Conservation (phyloP, 2,797 vertebrate species). For the Enteromius paludinosus region DNA sequence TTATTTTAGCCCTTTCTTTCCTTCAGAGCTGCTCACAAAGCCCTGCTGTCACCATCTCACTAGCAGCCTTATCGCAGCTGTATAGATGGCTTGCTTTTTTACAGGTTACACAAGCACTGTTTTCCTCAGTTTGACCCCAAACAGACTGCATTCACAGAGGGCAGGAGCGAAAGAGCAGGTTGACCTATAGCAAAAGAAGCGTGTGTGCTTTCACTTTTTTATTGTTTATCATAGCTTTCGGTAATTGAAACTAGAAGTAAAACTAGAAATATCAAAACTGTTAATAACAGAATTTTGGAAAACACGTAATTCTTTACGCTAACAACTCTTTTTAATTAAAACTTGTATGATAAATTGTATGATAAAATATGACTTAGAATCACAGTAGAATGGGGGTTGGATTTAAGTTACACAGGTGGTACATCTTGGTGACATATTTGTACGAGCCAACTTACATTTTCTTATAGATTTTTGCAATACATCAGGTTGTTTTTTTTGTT, state of each 20-base stretch:
- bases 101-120: slow-evolving; percentile 60
- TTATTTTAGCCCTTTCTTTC: slow-evolving; percentile 47
- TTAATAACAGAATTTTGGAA: background rate
- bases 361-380: background rate
- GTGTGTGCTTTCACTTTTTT: slow-evolving; percentile 41
- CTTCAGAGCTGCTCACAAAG: slow-evolving; percentile 61
- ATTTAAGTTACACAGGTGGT: background rate
- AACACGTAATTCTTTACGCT: background rate
- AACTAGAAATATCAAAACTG: background rate
- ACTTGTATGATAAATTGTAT: background rate
- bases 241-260: background rate
- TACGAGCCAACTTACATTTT: background rate
- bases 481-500: background rate
- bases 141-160: slow-evolving; percentile 10
- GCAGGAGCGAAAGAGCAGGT: background rate
- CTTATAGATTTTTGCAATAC: background rate
- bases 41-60: slow-evolving; percentile 65
- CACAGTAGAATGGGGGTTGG: background rate
- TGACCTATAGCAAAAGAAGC: slow-evolving; percentile 17
- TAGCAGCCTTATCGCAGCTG: slow-evolving; percentile 63
- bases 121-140: slow-evolving; percentile 57
- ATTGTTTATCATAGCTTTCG: background rate
- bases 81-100: slow-evolving; percentile 63
- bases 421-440: background rate
- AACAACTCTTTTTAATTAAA: background rate